Percentiles rank a stretch among this genome's conserved stretches.
Conservation (phyloP, 2,113 vertebrate species). For the Chaenogobius annularis region DNA sequence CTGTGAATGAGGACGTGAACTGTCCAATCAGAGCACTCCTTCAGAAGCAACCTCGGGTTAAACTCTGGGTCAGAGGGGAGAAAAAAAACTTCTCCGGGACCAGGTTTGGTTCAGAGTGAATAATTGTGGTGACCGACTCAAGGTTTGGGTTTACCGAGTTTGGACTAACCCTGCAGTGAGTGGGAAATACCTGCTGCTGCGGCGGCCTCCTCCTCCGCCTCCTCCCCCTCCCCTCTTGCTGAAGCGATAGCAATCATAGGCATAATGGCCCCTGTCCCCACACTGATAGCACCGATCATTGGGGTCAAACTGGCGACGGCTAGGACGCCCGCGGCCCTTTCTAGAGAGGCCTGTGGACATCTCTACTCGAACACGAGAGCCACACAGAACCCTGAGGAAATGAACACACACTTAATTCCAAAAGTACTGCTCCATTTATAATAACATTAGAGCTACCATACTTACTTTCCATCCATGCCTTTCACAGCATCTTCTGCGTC, state of each 20-base stretch:
- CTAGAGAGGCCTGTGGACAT: slow-evolving; percentile 80
- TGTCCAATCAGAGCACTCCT: too few species aligned
- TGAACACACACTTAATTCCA: not conserved
- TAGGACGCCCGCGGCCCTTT: slow-evolving; percentile 80
- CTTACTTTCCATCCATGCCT: slow-evolving; percentile 85
- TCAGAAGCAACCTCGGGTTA: too few species aligned
- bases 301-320: slow-evolving; percentile 81
- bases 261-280: slow-evolving; percentile 81
- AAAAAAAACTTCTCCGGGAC: too few species aligned
- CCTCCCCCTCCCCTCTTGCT: slow-evolving; percentile 70
- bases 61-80: too few species aligned
- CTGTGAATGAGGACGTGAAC: too few species aligned
- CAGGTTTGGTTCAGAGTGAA: too few species aligned
- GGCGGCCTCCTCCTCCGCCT: not conserved
- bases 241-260: slow-evolving; percentile 84
- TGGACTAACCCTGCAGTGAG: too few species aligned
- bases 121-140: too few species aligned
- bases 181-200: slow-evolving; percentile 73
- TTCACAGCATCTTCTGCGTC: slow-evolving; percentile 83
- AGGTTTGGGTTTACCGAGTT: too few species aligned
- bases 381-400: slow-evolving; percentile 74
- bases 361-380: slow-evolving; percentile 80
- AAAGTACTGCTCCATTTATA: not conserved
- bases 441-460: slow-evolving; percentile 1
- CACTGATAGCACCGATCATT: slow-evolving; percentile 83